phyloP scores from a whole-genome alignment of 2,888 invertebrate genomes.

The Gasteruption jaculator region DNA sequence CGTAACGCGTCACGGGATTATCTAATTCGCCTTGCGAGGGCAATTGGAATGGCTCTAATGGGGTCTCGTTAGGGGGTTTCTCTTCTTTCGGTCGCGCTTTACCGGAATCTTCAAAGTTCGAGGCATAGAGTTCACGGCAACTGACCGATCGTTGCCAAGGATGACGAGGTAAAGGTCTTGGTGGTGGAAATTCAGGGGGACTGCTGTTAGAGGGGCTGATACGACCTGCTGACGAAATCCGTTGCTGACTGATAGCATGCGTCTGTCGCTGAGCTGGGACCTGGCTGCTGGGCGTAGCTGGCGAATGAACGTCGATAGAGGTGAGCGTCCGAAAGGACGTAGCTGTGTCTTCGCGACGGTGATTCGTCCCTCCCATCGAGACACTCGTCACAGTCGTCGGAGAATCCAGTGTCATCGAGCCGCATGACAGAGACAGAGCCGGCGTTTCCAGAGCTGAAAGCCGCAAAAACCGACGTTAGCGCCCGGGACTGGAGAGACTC shows the following conservation, averaged over 20 bases:
- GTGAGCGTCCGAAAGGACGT: slow-evolving; percentile 59
- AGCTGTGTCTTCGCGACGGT: slow-evolving; percentile 61
- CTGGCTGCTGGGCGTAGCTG: slow-evolving; percentile 57
- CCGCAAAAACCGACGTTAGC: too few relatives aligned
- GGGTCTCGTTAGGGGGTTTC: slow-evolving; percentile 22
- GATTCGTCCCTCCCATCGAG: slow-evolving; percentile 59
- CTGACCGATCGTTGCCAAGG: slow-evolving; percentile 77
- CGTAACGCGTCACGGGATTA: slow-evolving; percentile 70
- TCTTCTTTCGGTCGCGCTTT: slow-evolving; percentile 56
- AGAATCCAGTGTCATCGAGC: slow-evolving; percentile 74
- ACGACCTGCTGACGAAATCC: slow-evolving; percentile 52
- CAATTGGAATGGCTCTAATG: slow-evolving; percentile 38
- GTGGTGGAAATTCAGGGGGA: slow-evolving; percentile 49
- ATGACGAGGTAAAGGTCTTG: slow-evolving; percentile 52
- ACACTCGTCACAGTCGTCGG: slow-evolving; percentile 67
- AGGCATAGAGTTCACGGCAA: slow-evolving; percentile 77
- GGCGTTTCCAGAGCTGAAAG: slow-evolving; percentile 48
- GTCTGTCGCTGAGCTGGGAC: slow-evolving; percentile 41
- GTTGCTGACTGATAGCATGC: slow-evolving; percentile 38
- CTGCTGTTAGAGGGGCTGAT: slow-evolving; percentile 53
- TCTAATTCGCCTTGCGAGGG: slow-evolving; percentile 56
- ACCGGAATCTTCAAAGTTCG: slow-evolving; percentile 69
- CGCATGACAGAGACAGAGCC: slow-evolving; percentile 58
- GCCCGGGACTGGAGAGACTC: too few relatives aligned
- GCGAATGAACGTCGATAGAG: slow-evolving; percentile 56